Conservation (phyloP, 2,797 vertebrate genomes). For the Cyclopterus lumpus region DNA sequence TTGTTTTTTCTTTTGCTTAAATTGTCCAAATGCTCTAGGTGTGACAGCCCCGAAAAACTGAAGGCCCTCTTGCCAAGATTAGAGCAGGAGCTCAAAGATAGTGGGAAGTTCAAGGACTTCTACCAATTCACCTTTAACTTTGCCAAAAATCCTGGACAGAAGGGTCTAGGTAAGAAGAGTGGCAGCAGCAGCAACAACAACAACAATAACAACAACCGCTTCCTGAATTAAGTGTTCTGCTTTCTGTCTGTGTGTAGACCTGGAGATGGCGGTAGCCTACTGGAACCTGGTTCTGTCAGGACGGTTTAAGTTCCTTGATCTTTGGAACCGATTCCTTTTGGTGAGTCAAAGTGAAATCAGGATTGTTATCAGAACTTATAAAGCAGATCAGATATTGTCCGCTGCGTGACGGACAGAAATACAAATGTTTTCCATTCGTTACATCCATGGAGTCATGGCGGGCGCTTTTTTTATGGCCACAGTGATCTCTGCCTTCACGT, state of each 20-base stretch:
- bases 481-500: neutral
- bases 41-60: constrained; percentile 94
- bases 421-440: neutral
- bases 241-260: constrained; percentile 84
- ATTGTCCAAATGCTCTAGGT: constrained; percentile 79
- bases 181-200: neutral
- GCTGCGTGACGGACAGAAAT: neutral
- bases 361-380: neutral
- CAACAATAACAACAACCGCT: neutral
- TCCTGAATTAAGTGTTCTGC: neutral
- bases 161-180: constrained; percentile 91
- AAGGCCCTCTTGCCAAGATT: constrained; percentile 91
- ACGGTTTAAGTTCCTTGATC: constrained; percentile 98
- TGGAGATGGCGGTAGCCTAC: constrained; percentile 99
- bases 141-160: constrained; percentile 97
- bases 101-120: constrained; percentile 95
- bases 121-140: constrained; percentile 99
- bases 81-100: constrained; percentile 96
- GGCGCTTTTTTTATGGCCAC: neutral
- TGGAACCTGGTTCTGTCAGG: constrained; percentile 97
- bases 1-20: constrained; percentile 20
- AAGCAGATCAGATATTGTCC: neutral
- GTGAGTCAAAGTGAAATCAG: constrained; percentile 80
- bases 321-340: constrained; percentile 98
- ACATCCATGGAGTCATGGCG: neutral